Conservation (phyloP, 2,888 invertebrate species). For the Pristionchus japonicus region DNA sequence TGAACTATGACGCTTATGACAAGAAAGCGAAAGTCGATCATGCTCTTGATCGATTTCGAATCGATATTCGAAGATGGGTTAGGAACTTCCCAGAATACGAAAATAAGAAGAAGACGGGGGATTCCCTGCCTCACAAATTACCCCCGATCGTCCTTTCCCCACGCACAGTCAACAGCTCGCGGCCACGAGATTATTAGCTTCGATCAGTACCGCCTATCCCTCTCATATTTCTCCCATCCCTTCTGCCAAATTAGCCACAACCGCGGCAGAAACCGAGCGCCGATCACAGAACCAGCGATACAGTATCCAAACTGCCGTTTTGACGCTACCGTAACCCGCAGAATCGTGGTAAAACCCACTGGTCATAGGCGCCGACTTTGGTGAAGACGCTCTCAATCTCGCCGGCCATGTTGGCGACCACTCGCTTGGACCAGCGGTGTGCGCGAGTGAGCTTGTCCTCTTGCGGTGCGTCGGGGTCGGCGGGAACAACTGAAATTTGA, state of each 20-base stretch:
- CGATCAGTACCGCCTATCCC: not conserved
- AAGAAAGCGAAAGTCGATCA: not conserved
- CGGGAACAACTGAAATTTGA: conserved; percentile 34
- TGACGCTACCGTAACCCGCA: not conserved
- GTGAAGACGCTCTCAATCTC: conserved; percentile 73
- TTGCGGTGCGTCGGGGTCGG: conserved; percentile 1
- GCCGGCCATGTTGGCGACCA: conserved; percentile 68
- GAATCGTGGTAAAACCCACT: conserved; percentile 53
- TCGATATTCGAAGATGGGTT: not conserved
- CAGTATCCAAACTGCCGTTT: not conserved
- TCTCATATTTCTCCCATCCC: not conserved
- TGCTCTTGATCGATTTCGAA: not conserved
- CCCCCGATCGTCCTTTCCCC: not conserved
- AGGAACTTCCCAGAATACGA: not conserved
- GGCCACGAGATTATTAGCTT: not conserved
- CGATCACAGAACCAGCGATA: not conserved
- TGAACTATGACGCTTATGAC: not conserved
- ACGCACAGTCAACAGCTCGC: not conserved
- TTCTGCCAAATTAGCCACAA: not conserved
- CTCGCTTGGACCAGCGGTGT: conserved; percentile 69
- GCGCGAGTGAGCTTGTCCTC: conserved; percentile 53
- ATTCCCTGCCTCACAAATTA: not conserved
- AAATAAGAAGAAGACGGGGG: not conserved
- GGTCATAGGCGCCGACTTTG: conserved; percentile 69
- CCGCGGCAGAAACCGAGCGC: not conserved